Base-by-base conservation (phyloP, 2,113 vertebrate genomes). In the Falco punctatus region DNA sequence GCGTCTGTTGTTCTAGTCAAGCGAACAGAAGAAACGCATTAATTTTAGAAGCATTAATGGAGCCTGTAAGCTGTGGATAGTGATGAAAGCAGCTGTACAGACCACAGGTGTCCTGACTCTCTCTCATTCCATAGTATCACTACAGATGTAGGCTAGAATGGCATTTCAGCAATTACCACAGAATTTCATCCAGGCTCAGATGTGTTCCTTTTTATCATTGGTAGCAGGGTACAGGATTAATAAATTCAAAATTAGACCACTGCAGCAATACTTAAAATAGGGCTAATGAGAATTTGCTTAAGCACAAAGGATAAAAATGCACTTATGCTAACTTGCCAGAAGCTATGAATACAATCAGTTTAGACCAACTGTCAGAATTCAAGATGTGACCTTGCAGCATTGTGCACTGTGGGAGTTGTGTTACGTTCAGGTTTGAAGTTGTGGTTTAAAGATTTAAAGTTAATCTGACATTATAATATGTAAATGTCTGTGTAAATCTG, bases 1-100 rank as follows among this genome's bases (percentile, higher is more conserved):
- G 44, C 23, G 14, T 59, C 67, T 72, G 90, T 91, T 88, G 71
- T 80, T 95, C 98, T 98, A 65, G 66, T 33, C 90, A 86, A 96
- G 69, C 49, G 55, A 97, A 83, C n/a, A 95, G 64, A 89, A 92
- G 87, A 97, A 85, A 90, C 11, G 18, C 44, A 58, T 90, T 93
- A 81, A 90, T 90, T 95, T 94, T 81, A 73, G 66, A 72, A 81
- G 64, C 1, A 2, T 72, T 65, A 95, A 59, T 42, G 32, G 80
- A 74, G 46, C 46, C 49, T 69, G 30, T 32, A 59, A 88, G 16
- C 87, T 86, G 81, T 42, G 57, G 72, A 24, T 40, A 33, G 46
- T 58, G 79, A 49, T 79, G 81, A 91, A 91, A 80, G 87, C 89
- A 91, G 69, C 83, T 84, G 77, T 75, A 49, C 48, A 57, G 75